phyloP scores from a whole-genome alignment of 2,797 vertebrate species.

The Coilia nasus region DNA sequence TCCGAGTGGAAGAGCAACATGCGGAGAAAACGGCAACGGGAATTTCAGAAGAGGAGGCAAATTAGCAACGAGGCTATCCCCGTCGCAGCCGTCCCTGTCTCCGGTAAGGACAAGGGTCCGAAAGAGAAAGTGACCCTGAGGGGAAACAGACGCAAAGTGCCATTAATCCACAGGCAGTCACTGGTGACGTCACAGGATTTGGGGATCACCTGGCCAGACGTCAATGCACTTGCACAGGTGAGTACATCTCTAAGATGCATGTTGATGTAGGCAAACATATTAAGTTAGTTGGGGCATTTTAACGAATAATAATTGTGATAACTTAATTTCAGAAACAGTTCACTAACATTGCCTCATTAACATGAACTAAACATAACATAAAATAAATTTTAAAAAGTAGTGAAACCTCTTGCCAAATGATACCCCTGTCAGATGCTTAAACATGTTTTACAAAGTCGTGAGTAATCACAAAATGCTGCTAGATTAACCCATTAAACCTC shows the following conservation, averaged over 20 bases:
- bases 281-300: background rate
- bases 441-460: no score
- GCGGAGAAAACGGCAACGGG: slow-evolving; percentile 42
- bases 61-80: slow-evolving; percentile 12
- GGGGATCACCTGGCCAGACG: slow-evolving; percentile 48
- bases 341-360: no score
- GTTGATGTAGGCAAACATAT: background rate
- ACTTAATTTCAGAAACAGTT: background rate
- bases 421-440: no score
- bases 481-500: background rate
- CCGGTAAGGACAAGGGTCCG: background rate
- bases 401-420: no score
- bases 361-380: no score
- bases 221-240: slow-evolving; percentile 32
- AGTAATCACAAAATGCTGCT: no score
- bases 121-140: slow-evolving; percentile 37
- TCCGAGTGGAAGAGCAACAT: slow-evolving; percentile 32
- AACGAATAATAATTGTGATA: background rate
- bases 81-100: background rate
- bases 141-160: slow-evolving; percentile 24
- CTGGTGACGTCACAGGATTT: slow-evolving; percentile 46
- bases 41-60: slow-evolving; percentile 45
- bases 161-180: slow-evolving; percentile 42
- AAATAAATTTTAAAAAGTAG: no score
- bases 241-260: background rate